Conservation (phyloP, 2,888 invertebrate genomes). For the Lacanobia oleracea region DNA sequence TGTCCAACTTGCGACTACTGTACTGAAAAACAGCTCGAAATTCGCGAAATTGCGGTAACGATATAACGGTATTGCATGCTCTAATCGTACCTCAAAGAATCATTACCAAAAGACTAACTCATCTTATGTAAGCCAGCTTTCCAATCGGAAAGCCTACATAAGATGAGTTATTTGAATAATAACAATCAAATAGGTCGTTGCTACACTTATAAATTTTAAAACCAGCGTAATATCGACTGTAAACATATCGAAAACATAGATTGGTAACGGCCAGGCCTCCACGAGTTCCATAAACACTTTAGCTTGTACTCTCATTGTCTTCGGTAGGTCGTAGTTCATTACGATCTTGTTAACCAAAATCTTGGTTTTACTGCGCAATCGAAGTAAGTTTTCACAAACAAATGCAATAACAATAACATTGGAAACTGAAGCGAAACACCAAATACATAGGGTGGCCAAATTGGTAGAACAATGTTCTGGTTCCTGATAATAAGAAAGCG, state of each 20-base stretch:
- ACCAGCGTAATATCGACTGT: slow-evolving; percentile 79
- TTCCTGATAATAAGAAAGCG: slow-evolving; percentile 70
- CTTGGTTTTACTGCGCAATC: slow-evolving; percentile 73
- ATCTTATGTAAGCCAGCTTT: no score
- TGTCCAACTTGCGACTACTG: no score
- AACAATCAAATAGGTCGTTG: slow-evolving; percentile 82
- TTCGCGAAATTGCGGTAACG: no score
- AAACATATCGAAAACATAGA: slow-evolving; percentile 80
- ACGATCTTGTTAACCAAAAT: slow-evolving; percentile 79
- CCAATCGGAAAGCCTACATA: slow-evolving; percentile 1
- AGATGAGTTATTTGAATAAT: slow-evolving; percentile 79
- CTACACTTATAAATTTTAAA: slow-evolving; percentile 81
- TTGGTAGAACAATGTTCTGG: slow-evolving; percentile 52
- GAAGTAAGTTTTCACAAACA: slow-evolving; percentile 74
- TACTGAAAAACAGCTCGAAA: no score
- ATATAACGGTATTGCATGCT: no score
- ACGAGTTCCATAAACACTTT: slow-evolving; percentile 81
- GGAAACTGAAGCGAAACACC: slow-evolving; percentile 70
- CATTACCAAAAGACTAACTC: no score
- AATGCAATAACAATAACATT: slow-evolving; percentile 73
- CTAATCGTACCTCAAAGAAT: no score
- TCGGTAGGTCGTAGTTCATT: slow-evolving; percentile 79
- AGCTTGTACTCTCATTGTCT: slow-evolving; percentile 75
- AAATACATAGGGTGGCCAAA: slow-evolving; percentile 64
- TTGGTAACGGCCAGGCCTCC: slow-evolving; percentile 76